Percentiles rank a stretch among this genome's conserved stretches.
Evolutionary conservation across 2,113 vertebrate genomes (phyloP).

Genomic region (Aviceda subcristata): DNA sequence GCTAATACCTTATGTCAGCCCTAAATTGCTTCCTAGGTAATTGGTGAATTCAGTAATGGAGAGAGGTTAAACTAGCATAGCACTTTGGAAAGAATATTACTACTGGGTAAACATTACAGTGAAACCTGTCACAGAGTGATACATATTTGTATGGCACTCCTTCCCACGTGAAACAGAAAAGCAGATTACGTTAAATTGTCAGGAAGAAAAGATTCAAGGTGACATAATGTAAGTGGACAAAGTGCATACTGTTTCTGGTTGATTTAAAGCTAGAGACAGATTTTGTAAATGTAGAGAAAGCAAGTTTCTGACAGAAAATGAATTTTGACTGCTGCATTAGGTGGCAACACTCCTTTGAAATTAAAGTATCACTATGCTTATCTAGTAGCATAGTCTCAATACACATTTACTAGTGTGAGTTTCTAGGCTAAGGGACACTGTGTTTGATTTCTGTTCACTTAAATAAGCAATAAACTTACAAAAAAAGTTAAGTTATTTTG

Average conservation of each 20-base stretch:
- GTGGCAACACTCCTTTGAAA: not conserved
- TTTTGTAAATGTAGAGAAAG: not conserved
- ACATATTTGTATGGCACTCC: not conserved
- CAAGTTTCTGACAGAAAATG: not conserved
- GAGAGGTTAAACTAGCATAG: not conserved
- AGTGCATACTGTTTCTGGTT: not conserved
- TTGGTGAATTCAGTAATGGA: not conserved
- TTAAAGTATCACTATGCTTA: not conserved
- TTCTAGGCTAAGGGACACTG: not conserved
- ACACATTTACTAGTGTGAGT: not conserved
- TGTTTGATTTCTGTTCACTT: not conserved
- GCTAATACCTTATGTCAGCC: not conserved
- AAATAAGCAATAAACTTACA: not conserved
- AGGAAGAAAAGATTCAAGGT: slow-evolving; percentile 23
- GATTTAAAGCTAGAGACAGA: not conserved
- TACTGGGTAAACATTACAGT: not conserved
- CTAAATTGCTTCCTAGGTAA: not conserved
- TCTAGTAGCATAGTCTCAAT: not conserved
- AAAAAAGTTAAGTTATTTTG: not conserved
- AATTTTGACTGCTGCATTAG: not conserved
- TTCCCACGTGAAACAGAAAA: slow-evolving; percentile 4
- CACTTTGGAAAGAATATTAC: not conserved
- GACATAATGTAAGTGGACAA: slow-evolving; percentile 8
- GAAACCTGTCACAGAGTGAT: slow-evolving; percentile 11
- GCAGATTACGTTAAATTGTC: slow-evolving; percentile 32